Evolutionary conservation across 2,888 invertebrate species (phyloP).

Genomic region (Ornithoptera priamus): DNA sequence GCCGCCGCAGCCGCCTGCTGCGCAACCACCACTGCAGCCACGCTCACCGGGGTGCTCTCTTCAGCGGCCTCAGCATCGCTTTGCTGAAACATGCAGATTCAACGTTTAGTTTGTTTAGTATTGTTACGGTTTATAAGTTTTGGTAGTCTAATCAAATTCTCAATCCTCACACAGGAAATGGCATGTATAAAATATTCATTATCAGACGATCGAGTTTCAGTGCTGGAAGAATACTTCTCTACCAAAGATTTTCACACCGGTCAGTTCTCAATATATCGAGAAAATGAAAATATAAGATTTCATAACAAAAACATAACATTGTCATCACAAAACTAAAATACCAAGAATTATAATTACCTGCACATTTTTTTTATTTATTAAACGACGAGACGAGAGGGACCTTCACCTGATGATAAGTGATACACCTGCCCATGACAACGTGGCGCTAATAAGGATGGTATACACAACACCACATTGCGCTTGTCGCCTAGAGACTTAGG

Average conservation of each 20-base stretch:
- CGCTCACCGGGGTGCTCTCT: slow-evolving; percentile 78
- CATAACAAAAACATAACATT: background rate
- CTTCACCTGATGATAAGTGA: too few relatives aligned
- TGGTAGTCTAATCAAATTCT: background rate
- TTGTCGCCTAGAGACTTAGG: too few relatives aligned
- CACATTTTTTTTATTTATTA: too few relatives aligned
- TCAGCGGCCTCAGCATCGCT: slow-evolving; percentile 78
- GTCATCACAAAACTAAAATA: background rate
- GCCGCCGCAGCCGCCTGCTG: slow-evolving; percentile 54
- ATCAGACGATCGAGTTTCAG: too few relatives aligned
- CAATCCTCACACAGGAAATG: background rate
- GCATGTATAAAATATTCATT: background rate
- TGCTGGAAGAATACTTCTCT: too few relatives aligned
- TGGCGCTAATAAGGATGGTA: too few relatives aligned
- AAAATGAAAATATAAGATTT: background rate
- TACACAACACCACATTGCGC: too few relatives aligned
- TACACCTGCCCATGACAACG: too few relatives aligned
- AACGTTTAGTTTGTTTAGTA: background rate
- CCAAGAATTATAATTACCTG: background rate
- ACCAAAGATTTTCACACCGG: too few relatives aligned
- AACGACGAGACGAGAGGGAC: too few relatives aligned
- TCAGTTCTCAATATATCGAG: background rate
- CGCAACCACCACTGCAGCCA: slow-evolving; percentile 58
- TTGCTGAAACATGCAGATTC: slow-evolving; percentile 45
- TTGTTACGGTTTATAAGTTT: background rate